These are phyloP conservation scores for Yponomeuta sedellus DNA, from an alignment of 2,888 invertebrate genomes.

Conservation along the genomic window DNA sequence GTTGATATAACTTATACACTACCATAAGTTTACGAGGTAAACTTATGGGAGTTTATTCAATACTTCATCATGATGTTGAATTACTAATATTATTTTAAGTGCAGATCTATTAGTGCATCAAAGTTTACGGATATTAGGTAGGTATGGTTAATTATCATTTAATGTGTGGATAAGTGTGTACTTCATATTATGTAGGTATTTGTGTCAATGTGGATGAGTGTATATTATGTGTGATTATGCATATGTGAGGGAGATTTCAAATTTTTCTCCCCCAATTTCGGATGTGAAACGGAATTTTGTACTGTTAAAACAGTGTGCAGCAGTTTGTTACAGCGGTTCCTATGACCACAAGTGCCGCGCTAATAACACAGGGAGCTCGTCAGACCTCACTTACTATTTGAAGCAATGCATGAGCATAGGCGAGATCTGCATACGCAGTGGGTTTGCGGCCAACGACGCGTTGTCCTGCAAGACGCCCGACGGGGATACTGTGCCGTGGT, in stretches of 20 bases:
- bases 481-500: conserved; percentile 55
- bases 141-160: too few relatives aligned
- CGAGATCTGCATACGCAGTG: conserved; percentile 62
- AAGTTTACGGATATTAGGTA: too few relatives aligned
- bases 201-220: too few relatives aligned
- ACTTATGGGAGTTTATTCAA: too few relatives aligned
- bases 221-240: too few relatives aligned
- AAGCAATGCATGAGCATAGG: conserved; percentile 65
- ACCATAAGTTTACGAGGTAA: too few relatives aligned
- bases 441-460: conserved; percentile 55
- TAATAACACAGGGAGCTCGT: conserved; percentile 42
- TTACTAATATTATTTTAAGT: too few relatives aligned
- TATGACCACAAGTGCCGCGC: conserved; percentile 74
- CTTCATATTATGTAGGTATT: too few relatives aligned
- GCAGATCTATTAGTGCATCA: too few relatives aligned
- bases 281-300: neutral
- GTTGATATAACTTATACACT: too few relatives aligned
- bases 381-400: conserved; percentile 71
- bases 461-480: conserved; percentile 58
- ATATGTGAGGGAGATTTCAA: neutral
- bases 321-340: conserved; percentile 81
- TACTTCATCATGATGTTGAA: too few relatives aligned
- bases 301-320: conserved; percentile 18
- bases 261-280: neutral
- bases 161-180: too few relatives aligned